Evolutionary conservation across 1,140 invertebrate species (phyloP).

Genomic region (Nephotettix cincticeps): DNA sequence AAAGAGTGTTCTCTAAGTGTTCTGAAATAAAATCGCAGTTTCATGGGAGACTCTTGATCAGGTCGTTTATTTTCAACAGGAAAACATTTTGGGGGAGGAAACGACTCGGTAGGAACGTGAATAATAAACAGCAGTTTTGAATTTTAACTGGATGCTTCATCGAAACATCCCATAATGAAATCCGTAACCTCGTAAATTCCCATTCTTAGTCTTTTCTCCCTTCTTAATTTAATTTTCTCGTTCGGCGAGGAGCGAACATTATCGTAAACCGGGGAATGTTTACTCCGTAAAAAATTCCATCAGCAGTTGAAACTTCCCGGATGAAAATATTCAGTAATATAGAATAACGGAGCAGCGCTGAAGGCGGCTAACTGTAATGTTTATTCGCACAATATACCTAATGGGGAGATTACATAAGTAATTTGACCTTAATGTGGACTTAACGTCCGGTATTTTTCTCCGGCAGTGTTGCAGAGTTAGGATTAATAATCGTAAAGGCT

Average conservation of each 20-base stretch:
- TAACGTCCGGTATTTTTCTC: not conserved
- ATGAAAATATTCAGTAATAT: not conserved
- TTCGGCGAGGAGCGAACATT: not conserved
- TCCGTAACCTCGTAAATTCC: not conserved
- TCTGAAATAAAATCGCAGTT: not conserved
- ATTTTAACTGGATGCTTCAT: not conserved
- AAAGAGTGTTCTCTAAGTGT: not conserved
- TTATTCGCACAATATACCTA: constrained; percentile 10
- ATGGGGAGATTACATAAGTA: constrained; percentile 12
- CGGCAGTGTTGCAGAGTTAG: not conserved
- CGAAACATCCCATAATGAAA: not conserved
- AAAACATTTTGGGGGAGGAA: not conserved
- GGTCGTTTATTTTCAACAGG: not conserved
- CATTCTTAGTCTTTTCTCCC: not conserved
- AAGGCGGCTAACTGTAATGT: not conserved
- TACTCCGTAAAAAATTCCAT: not conserved
- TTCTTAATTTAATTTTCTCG: constrained; percentile 5
- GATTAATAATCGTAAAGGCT: not conserved
- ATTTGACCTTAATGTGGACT: not conserved
- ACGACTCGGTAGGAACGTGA: not conserved
- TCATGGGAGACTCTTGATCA: not conserved
- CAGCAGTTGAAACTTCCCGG: not conserved
- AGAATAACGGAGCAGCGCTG: not conserved
- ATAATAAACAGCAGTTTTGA: not conserved
- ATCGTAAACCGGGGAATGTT: constrained; percentile 1